Evolutionary conservation across 2,888 invertebrate species (phyloP), one percentile per base, ranked within the genome.

Genomic region (Dendrolimus pini): DNA sequence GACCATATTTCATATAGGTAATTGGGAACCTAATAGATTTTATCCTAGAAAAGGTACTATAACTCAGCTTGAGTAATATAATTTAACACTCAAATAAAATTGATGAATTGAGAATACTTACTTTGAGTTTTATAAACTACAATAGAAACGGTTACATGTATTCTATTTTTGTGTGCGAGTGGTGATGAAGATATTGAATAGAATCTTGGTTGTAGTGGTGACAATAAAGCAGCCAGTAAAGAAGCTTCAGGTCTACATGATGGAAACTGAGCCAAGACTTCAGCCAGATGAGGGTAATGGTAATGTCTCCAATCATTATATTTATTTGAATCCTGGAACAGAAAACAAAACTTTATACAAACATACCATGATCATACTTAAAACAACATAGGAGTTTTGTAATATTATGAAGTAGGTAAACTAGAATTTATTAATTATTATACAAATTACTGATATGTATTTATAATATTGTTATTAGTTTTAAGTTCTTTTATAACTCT

Each of bases 161-260:
- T 94, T 77, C 96, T 94, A 55, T 94, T 93, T 0, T 92, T 92
- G 74, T 95, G 93, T 12, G 94, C 93, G 7, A 93, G 79, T 0
- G 96, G 95, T 9, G 97, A 96, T 0, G 98, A 98, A 1, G 98
- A 98, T 72, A 98, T 97, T 54, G 97, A 97, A 85, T 98, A 98
- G 84, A 97, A 98, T 68, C 98, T 92, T 7, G 98, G 97, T 75
- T 98, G 98, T 52, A 98, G 84, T 0, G 96, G 92, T 41, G 96
- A 96, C 47, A 98, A 85, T 75, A 98, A 94, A 0, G 96, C 94
- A 52, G 97, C 92, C 7, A 98, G 90, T 18, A 98, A 83, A 0
- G 97, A 94, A 0, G 97, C 96, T 55, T 94, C 94, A 0, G 97
- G 96, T 62, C 91, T 92, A 12, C 97, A 95, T 0, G 97, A 97